A percentile compares a stretch with the other conserved stretches of the same genome.
These are phyloP conservation scores for Gopherus flavomarginatus DNA, from an alignment of 2,113 vertebrate species.

Conservation along the genomic window DNA sequence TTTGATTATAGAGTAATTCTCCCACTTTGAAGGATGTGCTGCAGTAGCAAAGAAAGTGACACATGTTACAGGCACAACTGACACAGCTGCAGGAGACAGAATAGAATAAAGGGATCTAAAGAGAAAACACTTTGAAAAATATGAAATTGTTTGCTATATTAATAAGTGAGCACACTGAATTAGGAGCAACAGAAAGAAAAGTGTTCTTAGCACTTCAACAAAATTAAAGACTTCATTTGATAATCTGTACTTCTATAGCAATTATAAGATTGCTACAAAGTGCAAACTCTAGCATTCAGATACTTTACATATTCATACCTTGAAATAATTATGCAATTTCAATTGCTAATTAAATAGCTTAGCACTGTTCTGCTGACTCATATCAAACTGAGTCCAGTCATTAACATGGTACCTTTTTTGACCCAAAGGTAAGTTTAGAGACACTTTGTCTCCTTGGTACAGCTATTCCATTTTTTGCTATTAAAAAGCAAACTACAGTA, in stretches of 20 bases:
- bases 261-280: neutral
- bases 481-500: neutral
- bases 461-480: neutral
- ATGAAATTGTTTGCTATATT: neutral
- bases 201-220: neutral
- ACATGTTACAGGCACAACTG: neutral
- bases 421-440: fast-evolving
- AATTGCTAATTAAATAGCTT: neutral
- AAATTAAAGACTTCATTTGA: neutral
- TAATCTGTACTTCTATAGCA: neutral
- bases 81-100: neutral
- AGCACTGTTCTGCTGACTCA: too few relatives aligned
- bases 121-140: neutral
- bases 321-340: too few relatives aligned
- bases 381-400: neutral
- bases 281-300: neutral
- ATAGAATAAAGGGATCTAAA: neutral
- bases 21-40: neutral
- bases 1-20: neutral
- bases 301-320: neutral
- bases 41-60: neutral
- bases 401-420: neutral
- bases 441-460: neutral
- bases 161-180: neutral
- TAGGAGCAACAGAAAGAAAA: neutral